Evolutionary conservation across 2,797 vertebrate species (phyloP), one percentile per base, ranked within the genome.

Genomic region (Coluber constrictor): DNA sequence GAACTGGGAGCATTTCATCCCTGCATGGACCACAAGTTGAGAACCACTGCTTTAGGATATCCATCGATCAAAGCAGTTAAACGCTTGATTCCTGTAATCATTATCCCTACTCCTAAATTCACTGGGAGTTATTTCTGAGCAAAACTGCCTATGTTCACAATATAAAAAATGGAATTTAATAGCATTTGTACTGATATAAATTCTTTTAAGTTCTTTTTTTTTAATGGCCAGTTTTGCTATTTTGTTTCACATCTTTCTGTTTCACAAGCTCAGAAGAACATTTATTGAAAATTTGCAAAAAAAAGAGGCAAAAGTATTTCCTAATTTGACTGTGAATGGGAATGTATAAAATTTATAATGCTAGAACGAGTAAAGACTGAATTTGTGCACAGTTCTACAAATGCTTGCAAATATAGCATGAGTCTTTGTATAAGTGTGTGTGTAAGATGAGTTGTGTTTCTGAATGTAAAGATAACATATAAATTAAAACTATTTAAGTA

Each of bases 211-310:
- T 15, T n/a, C 32, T 43, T 60, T 54, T 43, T 54, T 90, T 43
- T 25, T 0, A 43, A 27, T 27, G 37, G 10, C 5, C 57, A 60
- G 6, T 7, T 89, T 89, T 16, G 5, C 37, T 66, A n/a, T 32
- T 56, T 3, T n/a, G 0, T 47, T 47, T 79, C 43, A 32, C 27
- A 86, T 51, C 43, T 90, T 94, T 87, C 55, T 90, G 92, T 91
- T 94, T 86, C 89, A 93, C 90, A 32, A 95, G 96, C 86, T 89
- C 93, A 87, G 13, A 66, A 93, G 87, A 92, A 54, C 90, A 95
- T 57, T 92, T 91, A 47, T 91, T 95, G 79, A 89, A 0, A n/a
- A 79, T 57, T 0, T 92, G 20, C 3, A 56, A 66, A 63, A 63
- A 15, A n/a, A 59, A 32, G 29, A 0, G 32, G 29, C 9, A 74